Evolutionary conservation across 2,888 invertebrate species (phyloP).

Genomic region (Cantharis rustica): DNA sequence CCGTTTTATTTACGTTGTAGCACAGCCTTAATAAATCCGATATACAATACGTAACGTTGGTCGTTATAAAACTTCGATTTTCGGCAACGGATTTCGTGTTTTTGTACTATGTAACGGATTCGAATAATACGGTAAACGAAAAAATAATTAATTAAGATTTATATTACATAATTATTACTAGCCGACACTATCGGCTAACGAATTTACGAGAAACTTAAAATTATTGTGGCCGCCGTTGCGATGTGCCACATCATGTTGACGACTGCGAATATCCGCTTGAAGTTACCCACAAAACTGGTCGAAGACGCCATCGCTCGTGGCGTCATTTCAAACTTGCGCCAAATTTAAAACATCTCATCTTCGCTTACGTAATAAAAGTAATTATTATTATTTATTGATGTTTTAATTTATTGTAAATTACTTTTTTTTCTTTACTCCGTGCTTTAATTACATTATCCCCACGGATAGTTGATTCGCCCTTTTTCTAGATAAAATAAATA

Average conservation of each 20-base stretch:
- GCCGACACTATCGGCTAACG: conserved; percentile 53
- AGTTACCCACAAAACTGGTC: conserved; percentile 40
- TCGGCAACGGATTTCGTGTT: conserved; percentile 53
- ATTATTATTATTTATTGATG: not conserved
- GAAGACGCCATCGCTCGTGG: conserved; percentile 25
- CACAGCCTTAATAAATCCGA: conserved; percentile 47
- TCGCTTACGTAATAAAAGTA: not conserved
- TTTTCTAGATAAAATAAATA: not conserved
- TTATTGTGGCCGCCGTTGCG: conserved; percentile 55
- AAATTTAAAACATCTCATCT: not conserved
- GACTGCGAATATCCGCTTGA: conserved; percentile 49
- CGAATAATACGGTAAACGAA: conserved; percentile 52
- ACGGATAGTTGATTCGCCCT: not conserved
- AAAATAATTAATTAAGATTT: conserved; percentile 48
- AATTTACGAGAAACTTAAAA: conserved; percentile 53
- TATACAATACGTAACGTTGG: conserved; percentile 45
- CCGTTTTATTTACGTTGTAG: conserved; percentile 46
- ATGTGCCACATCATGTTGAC: conserved; percentile 60
- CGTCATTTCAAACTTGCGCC: conserved; percentile 15
- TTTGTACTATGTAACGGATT: conserved; percentile 55
- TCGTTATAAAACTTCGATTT: conserved; percentile 50
- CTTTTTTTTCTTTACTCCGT: not conserved
- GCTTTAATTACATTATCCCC: not conserved
- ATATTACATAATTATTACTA: conserved; percentile 55
- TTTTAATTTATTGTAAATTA: conserved; percentile 1